These are phyloP conservation scores for Aleiodes alternator DNA, from an alignment of 2,888 invertebrate species.

Conservation along the genomic window DNA sequence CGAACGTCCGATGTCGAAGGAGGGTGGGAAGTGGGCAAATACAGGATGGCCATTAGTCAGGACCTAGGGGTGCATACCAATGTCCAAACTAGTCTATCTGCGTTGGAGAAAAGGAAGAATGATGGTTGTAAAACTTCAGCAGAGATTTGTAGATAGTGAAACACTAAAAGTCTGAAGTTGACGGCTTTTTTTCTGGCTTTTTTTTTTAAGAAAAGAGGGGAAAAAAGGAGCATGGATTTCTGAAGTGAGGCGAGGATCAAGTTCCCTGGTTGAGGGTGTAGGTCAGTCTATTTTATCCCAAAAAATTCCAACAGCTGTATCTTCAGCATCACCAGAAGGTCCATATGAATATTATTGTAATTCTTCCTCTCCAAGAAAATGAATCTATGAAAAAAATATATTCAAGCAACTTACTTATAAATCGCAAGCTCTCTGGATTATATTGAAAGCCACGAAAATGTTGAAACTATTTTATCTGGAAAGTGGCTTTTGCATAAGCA, in stretches of 20 bases:
- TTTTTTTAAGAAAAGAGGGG: neutral
- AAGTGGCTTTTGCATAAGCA: slow-evolving; percentile 46
- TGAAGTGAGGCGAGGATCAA: too few relatives aligned
- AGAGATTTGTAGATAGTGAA: slow-evolving; percentile 3
- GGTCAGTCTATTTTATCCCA: too few relatives aligned
- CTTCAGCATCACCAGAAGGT: too few relatives aligned
- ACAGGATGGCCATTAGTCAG: slow-evolving; percentile 60
- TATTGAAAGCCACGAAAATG: slow-evolving; percentile 35
- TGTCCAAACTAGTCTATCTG: slow-evolving; percentile 37
- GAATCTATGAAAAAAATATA: neutral
- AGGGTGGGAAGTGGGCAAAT: slow-evolving; percentile 48
- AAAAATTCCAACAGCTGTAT: neutral
- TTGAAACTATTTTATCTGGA: slow-evolving; percentile 29
- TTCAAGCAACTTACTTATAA: neutral
- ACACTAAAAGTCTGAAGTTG: slow-evolving; percentile 10
- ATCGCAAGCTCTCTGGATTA: neutral
- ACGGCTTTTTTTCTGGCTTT: neutral
- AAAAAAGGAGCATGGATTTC: neutral
- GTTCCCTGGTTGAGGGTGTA: too few relatives aligned
- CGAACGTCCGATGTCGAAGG: slow-evolving; percentile 31
- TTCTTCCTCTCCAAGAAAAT: neutral
- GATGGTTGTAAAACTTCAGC: slow-evolving; percentile 23
- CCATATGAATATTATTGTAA: neutral
- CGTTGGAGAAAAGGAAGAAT: slow-evolving; percentile 40
- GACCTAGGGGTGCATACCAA: slow-evolving; percentile 61